These are phyloP conservation scores for Tangara arthus DNA, from an alignment of 2,797 vertebrate species.

Conservation along the genomic window DNA sequence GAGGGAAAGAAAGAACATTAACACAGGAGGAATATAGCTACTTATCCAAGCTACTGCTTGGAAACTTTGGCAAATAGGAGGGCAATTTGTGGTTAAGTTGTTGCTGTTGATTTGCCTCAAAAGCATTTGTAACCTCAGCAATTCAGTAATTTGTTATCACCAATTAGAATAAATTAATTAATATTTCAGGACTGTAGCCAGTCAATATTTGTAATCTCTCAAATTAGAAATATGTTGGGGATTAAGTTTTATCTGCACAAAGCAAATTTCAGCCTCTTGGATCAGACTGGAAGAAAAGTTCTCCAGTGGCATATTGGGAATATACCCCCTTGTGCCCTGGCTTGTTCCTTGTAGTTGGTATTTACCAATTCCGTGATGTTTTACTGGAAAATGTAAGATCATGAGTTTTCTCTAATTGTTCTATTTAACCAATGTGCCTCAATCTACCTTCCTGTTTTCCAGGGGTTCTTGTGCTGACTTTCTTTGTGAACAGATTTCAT, in stretches of 20 bases:
- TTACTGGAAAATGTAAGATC: background rate
- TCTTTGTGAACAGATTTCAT: slow-evolving; percentile 69
- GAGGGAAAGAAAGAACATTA: background rate
- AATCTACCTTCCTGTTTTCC: background rate
- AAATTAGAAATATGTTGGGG: background rate
- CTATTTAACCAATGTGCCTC: background rate
- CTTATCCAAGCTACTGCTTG: background rate
- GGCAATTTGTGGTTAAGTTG: background rate
- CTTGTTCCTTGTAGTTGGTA: fast-evolving
- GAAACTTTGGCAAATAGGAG: background rate
- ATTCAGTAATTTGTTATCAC: background rate
- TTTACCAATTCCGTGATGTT: background rate
- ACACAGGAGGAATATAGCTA: background rate
- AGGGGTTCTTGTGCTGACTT: slow-evolving; percentile 75
- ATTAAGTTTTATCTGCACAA: background rate
- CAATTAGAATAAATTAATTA: background rate
- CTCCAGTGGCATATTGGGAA: background rate
- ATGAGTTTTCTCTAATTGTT: background rate
- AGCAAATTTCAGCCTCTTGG: background rate
- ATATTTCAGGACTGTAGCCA: background rate
- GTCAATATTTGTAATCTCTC: background rate
- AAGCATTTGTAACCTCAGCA: background rate
- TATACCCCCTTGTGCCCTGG: background rate
- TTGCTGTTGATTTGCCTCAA: background rate
- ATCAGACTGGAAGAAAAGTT: background rate